Conservation (phyloP, 2,888 invertebrate genomes). For the Schizaphis graminum region DNA sequence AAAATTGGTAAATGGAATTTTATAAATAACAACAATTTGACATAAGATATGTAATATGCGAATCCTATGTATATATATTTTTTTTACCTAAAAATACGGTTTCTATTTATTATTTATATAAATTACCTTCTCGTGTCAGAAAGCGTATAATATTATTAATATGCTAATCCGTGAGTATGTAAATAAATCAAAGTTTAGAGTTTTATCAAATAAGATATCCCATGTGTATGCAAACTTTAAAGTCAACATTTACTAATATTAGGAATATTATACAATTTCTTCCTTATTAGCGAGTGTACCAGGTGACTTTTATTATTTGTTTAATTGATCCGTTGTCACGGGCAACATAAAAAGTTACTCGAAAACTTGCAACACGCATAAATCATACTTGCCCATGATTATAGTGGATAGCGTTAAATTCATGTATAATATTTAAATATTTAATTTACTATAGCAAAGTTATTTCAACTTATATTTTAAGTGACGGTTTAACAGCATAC, state of each 20-base stretch:
- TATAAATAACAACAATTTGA: not conserved
- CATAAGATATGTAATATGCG: too few species aligned
- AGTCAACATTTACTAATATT: not conserved
- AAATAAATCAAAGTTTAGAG: not conserved
- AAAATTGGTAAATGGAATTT: not conserved
- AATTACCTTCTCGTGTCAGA: not conserved
- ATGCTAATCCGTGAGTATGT: not conserved
- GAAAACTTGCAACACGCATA: not conserved
- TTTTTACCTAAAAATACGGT: not conserved
- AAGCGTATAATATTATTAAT: not conserved
- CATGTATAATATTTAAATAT: slow-evolving; percentile 4
- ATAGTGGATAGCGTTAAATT: not conserved
- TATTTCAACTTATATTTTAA: not conserved
- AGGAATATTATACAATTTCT: not conserved
- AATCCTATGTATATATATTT: not conserved
- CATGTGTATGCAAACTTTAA: not conserved
- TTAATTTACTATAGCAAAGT: not conserved
- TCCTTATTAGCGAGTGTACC: not conserved
- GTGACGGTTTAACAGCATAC: not conserved
- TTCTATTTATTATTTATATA: not conserved
- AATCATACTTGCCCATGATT: not conserved
- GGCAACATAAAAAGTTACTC: not conserved
- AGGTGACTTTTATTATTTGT: not conserved
- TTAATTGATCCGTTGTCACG: slow-evolving; percentile 7
- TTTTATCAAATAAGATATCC: not conserved